Base-by-base conservation (phyloP, 2,888 invertebrate species). In the Acrobasis consociella region DNA sequence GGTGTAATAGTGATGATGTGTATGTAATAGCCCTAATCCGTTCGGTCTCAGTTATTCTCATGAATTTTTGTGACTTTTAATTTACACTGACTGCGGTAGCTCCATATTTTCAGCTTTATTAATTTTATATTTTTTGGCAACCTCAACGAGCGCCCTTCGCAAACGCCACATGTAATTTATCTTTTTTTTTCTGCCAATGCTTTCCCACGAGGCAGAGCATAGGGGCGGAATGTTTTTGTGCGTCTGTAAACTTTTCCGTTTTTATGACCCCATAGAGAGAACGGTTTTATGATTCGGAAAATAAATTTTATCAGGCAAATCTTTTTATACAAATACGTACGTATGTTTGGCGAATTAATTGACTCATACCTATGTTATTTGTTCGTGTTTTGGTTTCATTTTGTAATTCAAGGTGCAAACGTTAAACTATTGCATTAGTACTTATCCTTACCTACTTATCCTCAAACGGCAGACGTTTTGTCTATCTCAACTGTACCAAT, bases 241-340 rank as follows among this genome's bases (percentile, higher is more conserved):
- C 17, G 58, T 58, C 60, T 60, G 59, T 22, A 60, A 60, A 60
- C 60, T 60, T 60, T 51, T 60, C 52, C 15, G 39, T 51, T 51
- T 60, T 60, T 60, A 60, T 60, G 42, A 52, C 39, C 50, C 51
- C 60, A 51, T 22, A 51, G 51, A 17, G 60, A 51, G 39, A n/a
- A 51, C 42, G 51, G 50, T 51, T 60, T 60, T 60, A 60, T 60
- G 60, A 60, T 60, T 5, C 60, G 39, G 60, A 60, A 52, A 51
- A 60, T 60, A 60, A 51, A 60, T 51, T 60, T 39, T 52, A 50
- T 50, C 49, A n/a, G n/a, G 42, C 50, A 51, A 60, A 60, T 60
- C 60, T 60, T 51, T 51, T 50, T 11, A 17, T 51, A 60, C 13
- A 42, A 42, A 37, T 60, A 38, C 49, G 10, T 60, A 38, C 49